These are phyloP conservation scores for Solea solea DNA, from an alignment of 2,113 vertebrate genomes.

Conservation along the genomic window DNA sequence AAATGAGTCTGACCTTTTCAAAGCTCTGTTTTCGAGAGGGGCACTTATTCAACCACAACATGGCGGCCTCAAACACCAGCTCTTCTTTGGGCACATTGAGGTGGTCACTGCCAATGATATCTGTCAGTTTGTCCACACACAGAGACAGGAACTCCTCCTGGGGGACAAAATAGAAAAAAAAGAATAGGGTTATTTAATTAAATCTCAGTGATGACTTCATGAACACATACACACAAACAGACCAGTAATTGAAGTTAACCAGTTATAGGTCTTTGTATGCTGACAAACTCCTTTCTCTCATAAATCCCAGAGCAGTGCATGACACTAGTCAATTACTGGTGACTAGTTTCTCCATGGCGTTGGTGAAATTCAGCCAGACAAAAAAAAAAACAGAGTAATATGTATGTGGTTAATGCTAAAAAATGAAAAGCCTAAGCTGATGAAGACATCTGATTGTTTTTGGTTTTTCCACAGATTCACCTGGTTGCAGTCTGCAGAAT, in stretches of 20 bases:
- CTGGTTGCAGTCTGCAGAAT: too few species aligned
- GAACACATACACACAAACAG: neutral
- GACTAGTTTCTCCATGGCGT: neutral
- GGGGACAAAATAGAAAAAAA: neutral
- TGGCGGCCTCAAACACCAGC: constrained; percentile 81
- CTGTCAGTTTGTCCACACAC: constrained; percentile 82
- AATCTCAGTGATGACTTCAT: neutral
- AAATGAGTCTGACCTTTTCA: constrained; percentile 77
- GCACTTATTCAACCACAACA: constrained; percentile 82
- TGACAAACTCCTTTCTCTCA: too few species aligned
- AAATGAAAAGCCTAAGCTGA: too few species aligned
- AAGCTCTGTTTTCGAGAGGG: constrained; percentile 78
- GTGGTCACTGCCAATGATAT: constrained; percentile 82
- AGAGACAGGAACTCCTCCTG: constrained; percentile 85
- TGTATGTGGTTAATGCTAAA: too few species aligned
- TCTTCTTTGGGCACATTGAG: constrained; percentile 82
- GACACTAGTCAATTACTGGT: neutral
- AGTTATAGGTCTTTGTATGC: too few species aligned
- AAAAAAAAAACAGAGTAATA: too few species aligned
- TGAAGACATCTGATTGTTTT: too few species aligned
- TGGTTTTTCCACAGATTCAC: too few species aligned
- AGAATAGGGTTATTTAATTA: neutral
- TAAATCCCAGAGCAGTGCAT: too few species aligned
- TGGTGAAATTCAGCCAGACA: too few species aligned
- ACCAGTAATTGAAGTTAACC: too few species aligned